These are phyloP conservation scores for Poecilia picta DNA, from an alignment of 2,797 vertebrate species.

Conservation along the genomic window DNA sequence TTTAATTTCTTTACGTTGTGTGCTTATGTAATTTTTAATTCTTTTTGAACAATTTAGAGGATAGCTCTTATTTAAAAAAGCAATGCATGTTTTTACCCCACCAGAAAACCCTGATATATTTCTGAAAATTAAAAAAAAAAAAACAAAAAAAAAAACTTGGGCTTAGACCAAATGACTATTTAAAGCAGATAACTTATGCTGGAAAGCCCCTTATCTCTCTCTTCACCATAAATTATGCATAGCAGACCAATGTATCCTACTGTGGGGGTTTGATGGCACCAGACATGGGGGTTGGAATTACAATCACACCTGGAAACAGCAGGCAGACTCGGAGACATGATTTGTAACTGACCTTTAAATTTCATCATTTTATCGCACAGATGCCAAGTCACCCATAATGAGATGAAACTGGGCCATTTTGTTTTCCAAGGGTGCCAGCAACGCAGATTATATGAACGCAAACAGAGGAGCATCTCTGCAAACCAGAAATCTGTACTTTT, in stretches of 20 bases:
- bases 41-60: neutral
- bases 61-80: neutral
- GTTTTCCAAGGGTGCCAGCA: slow-evolving; percentile 41
- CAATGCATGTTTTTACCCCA: neutral
- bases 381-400: slow-evolving; percentile 52
- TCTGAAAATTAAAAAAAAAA: neutral
- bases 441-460: slow-evolving; percentile 15
- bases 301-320: slow-evolving; percentile 50
- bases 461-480: slow-evolving; percentile 23
- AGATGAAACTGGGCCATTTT: slow-evolving; percentile 56
- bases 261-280: slow-evolving; percentile 52
- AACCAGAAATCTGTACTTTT: slow-evolving; percentile 10
- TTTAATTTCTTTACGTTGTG: neutral
- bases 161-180: slow-evolving; percentile 20
- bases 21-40: neutral
- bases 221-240: slow-evolving; percentile 63
- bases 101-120: neutral
- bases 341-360: slow-evolving; percentile 68
- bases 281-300: slow-evolving; percentile 47
- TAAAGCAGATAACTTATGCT: slow-evolving; percentile 26
- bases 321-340: slow-evolving; percentile 51
- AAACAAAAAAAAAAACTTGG: neutral
- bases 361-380: slow-evolving; percentile 37
- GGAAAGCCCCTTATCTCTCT: slow-evolving; percentile 34
- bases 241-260: slow-evolving; percentile 27